Evolutionary conservation across 2,797 vertebrate species (phyloP), one percentile per base, ranked within the genome.

Genomic region (Anomalospiza imberbis): DNA sequence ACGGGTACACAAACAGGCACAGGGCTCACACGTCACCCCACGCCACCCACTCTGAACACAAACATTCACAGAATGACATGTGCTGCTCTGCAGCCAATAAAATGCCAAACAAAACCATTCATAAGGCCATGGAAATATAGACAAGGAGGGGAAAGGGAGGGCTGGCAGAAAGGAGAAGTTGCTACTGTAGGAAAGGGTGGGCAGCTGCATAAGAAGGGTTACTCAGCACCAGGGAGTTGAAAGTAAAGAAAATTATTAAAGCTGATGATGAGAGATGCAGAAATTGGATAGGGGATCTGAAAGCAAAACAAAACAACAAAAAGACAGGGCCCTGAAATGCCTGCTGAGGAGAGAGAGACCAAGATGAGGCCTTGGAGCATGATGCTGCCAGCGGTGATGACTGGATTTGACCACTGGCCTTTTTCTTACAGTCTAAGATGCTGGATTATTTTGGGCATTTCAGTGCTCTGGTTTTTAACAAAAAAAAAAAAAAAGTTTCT

Each of bases 371-470:
- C 75, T 12, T 68, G 50, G n/a, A 74, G 40, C 10, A 74, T 26
- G 15, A 3, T 1, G 10, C 4, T 83, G 38, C 54, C 72, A 85
- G 68, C 50, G 57, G 32, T 0, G 1, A 68, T n/a, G 40, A 53
- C 63, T 67, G 29, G 9, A 48, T 74, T 32, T 55, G 21, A 88
- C 36, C 10, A n/a, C 21, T 83, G 44, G 60, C 32, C 26, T 79
- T 91, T 65, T 80, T 32, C 65, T 83, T 40, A 42, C 21, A 74
- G 47, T 28, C 65, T 53, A 51, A 83, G 53, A 55, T 68, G 45
- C 28, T 65, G 72, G 81, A 77, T 72, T 89, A 83, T 72, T 95
- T 78, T 24, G 48, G 42, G 67, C 81, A 42, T 84, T 77, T 87
- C 54, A 61, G 63, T 6, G 31, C 62, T 92, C n/a, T 60, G 78